A percentile compares a stretch with the other conserved stretches of the same genome.
These are phyloP conservation scores for Ganaspis sp. DNA, from an alignment of 1,140 invertebrate species.

Conservation along the genomic window DNA sequence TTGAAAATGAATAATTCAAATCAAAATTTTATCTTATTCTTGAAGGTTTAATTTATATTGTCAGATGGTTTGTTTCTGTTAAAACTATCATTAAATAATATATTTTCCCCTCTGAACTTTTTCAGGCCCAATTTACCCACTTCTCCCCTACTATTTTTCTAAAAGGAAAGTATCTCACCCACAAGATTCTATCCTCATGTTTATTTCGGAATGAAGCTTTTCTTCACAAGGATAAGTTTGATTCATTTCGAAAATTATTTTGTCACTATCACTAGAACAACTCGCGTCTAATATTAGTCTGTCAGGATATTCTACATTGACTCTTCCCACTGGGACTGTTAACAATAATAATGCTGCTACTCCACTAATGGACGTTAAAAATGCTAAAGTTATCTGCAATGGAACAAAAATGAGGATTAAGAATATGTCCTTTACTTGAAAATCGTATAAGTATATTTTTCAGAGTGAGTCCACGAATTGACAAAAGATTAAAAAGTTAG, in stretches of 20 bases:
- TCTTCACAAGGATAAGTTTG: slow-evolving; percentile 77
- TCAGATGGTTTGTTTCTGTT: too few relatives aligned
- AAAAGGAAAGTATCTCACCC: slow-evolving; percentile 59
- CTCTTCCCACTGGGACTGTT: slow-evolving; percentile 83
- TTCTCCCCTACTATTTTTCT: slow-evolving; percentile 70
- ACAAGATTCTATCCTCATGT: slow-evolving; percentile 66
- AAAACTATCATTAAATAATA: too few relatives aligned
- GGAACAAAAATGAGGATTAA: slow-evolving; percentile 25
- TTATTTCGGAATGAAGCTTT: slow-evolving; percentile 55
- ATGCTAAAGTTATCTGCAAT: slow-evolving; percentile 81
- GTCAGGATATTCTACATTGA: slow-evolving; percentile 80
- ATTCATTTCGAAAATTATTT: slow-evolving; percentile 74
- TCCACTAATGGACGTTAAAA: slow-evolving; percentile 83
- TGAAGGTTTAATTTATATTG: too few relatives aligned
- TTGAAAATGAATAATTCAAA: too few relatives aligned
- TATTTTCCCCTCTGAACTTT: too few relatives aligned
- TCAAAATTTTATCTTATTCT: too few relatives aligned
- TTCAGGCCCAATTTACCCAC: too few relatives aligned
- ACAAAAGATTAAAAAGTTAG: too few relatives aligned
- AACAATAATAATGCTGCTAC: slow-evolving; percentile 82
- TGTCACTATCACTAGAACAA: slow-evolving; percentile 68
- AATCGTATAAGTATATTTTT: too few relatives aligned
- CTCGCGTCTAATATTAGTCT: slow-evolving; percentile 78
- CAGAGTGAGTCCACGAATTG: too few relatives aligned
- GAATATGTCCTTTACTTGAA: slow-evolving; percentile 24